Conservation (phyloP, 2,797 vertebrate genomes). For the Sus cebifrons region DNA sequence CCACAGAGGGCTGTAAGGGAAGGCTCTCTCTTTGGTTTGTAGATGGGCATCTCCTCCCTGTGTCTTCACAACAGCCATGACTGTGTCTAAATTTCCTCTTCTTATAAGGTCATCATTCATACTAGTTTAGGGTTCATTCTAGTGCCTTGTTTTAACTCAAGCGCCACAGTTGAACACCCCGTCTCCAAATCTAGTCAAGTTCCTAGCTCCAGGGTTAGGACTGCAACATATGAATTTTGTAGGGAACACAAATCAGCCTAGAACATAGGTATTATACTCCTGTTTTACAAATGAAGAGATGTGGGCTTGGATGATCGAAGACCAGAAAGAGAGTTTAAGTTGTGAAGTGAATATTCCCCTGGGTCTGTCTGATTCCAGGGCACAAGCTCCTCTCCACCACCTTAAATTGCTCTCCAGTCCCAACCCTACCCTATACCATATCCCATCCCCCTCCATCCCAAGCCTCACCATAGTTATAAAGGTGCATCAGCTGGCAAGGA, state of each 20-base stretch:
- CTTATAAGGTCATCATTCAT: neutral
- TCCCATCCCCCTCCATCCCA: neutral
- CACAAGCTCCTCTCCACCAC: neutral
- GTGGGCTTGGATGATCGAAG: neutral
- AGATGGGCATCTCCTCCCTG: neutral
- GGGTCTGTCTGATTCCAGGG: neutral
- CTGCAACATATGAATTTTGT: neutral
- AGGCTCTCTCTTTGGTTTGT: neutral
- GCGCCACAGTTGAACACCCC: neutral
- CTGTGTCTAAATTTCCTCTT: neutral
- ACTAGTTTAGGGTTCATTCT: neutral
- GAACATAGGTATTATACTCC: neutral
- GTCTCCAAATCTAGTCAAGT: neutral
- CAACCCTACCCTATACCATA: rapidly evolving
- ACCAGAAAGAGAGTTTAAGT: neutral
- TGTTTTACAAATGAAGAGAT: neutral
- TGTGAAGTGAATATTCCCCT: neutral
- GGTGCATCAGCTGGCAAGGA: neutral
- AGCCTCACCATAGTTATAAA: neutral
- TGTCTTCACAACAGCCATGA: neutral
- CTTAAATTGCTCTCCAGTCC: neutral
- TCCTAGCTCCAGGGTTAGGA: neutral
- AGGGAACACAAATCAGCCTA: neutral
- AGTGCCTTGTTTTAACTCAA: neutral
- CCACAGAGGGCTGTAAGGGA: neutral